These are phyloP conservation scores for Gila robusta DNA, from an alignment of 2,797 vertebrate genomes.

Conservation along the genomic window DNA sequence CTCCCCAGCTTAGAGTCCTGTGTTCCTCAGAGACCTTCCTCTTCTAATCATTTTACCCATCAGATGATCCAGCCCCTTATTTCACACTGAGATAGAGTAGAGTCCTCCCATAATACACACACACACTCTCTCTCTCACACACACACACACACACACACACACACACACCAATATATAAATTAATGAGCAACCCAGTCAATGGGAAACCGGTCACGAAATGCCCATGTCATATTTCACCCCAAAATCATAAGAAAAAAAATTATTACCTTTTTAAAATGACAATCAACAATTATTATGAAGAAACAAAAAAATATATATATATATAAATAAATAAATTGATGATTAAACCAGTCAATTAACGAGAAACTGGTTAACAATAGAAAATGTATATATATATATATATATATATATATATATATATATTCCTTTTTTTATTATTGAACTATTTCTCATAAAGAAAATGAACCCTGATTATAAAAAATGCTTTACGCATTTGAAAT, in stretches of 20 bases:
- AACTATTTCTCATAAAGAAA: neutral
- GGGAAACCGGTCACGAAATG: too few relatives aligned
- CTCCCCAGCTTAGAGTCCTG: constrained; percentile 38
- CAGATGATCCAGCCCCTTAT: constrained; percentile 73
- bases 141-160: constrained; percentile 34
- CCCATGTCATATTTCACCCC: neutral
- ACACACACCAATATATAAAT: constrained; percentile 6
- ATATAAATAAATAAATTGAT: too few relatives aligned
- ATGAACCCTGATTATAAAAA: neutral
- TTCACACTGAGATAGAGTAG: constrained; percentile 67
- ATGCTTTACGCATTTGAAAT: neutral
- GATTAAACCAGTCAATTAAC: too few relatives aligned
- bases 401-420: too few relatives aligned
- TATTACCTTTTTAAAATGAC: too few relatives aligned
- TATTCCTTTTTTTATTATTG: too few relatives aligned
- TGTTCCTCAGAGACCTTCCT: constrained; percentile 45
- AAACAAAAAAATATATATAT: too few relatives aligned
- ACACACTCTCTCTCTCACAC: constrained; percentile 31
- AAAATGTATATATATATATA: too few relatives aligned
- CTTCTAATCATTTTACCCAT: constrained; percentile 75
- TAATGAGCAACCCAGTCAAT: too few relatives aligned
- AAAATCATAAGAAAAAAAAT: neutral
- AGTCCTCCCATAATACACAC: constrained; percentile 39
- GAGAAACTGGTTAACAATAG: too few relatives aligned
- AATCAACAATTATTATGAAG: too few relatives aligned